Percentiles rank a stretch among this genome's conserved stretches.
Conservation (phyloP, 2,888 invertebrate genomes). For the Chorisops tibialis region DNA sequence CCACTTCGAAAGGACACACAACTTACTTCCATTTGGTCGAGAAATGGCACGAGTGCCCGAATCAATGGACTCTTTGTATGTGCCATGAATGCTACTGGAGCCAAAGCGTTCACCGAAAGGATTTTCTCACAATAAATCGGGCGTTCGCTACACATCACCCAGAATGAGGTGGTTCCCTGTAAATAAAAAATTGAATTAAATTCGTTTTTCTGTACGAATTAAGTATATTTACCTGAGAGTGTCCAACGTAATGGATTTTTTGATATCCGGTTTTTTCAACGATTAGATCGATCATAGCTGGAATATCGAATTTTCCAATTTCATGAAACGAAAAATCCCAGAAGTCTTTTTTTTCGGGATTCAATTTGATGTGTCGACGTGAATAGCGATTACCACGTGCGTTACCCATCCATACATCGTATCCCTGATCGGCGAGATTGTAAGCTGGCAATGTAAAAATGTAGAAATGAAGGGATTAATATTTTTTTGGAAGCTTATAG, state of each 20-base stretch:
- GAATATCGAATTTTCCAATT: conserved; percentile 49
- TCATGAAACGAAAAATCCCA: conserved; percentile 53
- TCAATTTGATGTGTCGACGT: conserved; percentile 47
- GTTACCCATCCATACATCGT: conserved; percentile 53
- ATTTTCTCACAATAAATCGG: conserved; percentile 54
- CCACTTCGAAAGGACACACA: neutral
- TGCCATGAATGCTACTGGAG: conserved; percentile 53
- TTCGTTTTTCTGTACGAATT: neutral
- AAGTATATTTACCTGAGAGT: conserved; percentile 40
- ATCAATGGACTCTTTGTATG: conserved; percentile 43
- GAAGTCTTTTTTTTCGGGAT: conserved; percentile 47
- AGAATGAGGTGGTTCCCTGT: conserved; percentile 56
- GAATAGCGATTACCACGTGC: conserved; percentile 51
- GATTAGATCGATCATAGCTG: conserved; percentile 51
- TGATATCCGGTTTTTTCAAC: conserved; percentile 43
- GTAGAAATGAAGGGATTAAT: neutral
- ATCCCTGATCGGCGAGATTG: conserved; percentile 49
- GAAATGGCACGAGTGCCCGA: conserved; percentile 17
- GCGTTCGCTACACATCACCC: conserved; percentile 50
- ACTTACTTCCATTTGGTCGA: conserved; percentile 25
- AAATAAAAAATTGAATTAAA: conserved; percentile 52
- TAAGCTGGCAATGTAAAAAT: conserved; percentile 44
- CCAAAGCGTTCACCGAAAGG: conserved; percentile 51
- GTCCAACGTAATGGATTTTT: conserved; percentile 52
- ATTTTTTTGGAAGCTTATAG: neutral